Evolutionary conservation across 2,888 invertebrate genomes (phyloP).

Genomic region (Bembecia ichneumoniformis): DNA sequence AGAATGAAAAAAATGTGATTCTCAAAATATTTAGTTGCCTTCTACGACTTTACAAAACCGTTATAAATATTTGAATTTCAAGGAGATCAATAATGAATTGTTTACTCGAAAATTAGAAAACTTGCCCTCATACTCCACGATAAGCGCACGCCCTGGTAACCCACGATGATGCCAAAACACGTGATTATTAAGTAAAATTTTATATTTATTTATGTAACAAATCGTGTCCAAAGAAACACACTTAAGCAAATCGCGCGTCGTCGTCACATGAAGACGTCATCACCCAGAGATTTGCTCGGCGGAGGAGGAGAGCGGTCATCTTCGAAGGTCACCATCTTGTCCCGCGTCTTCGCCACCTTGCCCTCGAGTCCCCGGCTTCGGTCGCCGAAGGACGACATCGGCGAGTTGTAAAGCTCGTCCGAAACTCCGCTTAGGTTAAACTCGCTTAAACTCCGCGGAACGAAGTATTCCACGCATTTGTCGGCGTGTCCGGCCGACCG

Average conservation of each 20-base stretch:
- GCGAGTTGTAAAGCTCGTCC: slow-evolving; percentile 25
- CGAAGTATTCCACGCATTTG: slow-evolving; percentile 84
- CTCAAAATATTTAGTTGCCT: no score
- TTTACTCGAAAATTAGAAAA: no score
- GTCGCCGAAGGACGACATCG: slow-evolving; percentile 10
- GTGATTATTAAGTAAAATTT: slow-evolving; percentile 13
- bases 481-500: slow-evolving; percentile 75
- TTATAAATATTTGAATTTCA: no score
- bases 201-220: slow-evolving; percentile 47
- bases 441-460: slow-evolving; percentile 87
- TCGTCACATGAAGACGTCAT: slow-evolving; percentile 87
- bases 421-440: slow-evolving; percentile 81
- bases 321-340: slow-evolving; percentile 87
- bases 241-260: slow-evolving; percentile 8
- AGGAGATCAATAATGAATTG: no score
- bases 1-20: no score
- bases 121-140: no score
- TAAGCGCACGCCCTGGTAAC: no score
- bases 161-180: not conserved
- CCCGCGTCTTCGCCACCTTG: slow-evolving; percentile 66
- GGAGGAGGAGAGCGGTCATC: slow-evolving; percentile 72
- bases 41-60: no score
- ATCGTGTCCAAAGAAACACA: slow-evolving; percentile 32
- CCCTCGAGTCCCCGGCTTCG: slow-evolving; percentile 30
- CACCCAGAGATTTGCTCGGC: slow-evolving; percentile 61